Base-by-base conservation (phyloP, 2,888 invertebrate genomes). In the Clanis bilineata region DNA sequence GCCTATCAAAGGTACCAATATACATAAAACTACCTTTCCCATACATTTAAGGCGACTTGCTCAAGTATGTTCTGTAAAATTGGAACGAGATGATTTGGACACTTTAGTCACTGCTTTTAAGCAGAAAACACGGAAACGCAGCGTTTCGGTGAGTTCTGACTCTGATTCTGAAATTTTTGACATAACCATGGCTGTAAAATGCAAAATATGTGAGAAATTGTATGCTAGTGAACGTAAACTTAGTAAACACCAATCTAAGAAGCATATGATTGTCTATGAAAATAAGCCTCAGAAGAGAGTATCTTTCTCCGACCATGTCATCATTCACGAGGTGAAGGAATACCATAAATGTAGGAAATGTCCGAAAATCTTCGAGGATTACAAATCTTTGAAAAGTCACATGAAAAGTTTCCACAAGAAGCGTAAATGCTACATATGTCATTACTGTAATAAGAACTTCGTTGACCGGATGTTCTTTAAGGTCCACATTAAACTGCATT, bases 311-410 rank as follows among this genome's bases (percentile, higher is more conserved):
- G 87, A 90, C 7, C 76, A 85, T 4, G 80, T 90, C 0, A 85
- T 82, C n/a, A 70, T 91, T 1, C 90, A 91, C 3, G 85, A 88
- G 64, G 74, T 90, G 0, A 80, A 75, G 51, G 83, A 87, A 59
- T 88, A 89, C 59, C 86, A 90, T 44, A 82, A 82, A 61, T 91
- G 92, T 63, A 76, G 87, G 21, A 91, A 90, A 64, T 92, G 91
- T 51, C 70, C 85, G 0, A 85, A 80, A 58, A 84, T 88, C 62
- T 91, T 85, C 64, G 79, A 86, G 64, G 64, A 76, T 1, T 86
- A 90, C 58, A 68, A 74, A 55, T 69, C 70, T 0, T 64, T 92
- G 1, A 86, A 83, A 58, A 54, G 25, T 0, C 92, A 91, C 23
- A 86, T 79, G 74, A 88, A 82, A 62, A 66, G 68, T 1, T 64